Evolutionary conservation across 2,797 vertebrate species (phyloP), one percentile per base, ranked within the genome.

Genomic region (Cossypha dichroa): DNA sequence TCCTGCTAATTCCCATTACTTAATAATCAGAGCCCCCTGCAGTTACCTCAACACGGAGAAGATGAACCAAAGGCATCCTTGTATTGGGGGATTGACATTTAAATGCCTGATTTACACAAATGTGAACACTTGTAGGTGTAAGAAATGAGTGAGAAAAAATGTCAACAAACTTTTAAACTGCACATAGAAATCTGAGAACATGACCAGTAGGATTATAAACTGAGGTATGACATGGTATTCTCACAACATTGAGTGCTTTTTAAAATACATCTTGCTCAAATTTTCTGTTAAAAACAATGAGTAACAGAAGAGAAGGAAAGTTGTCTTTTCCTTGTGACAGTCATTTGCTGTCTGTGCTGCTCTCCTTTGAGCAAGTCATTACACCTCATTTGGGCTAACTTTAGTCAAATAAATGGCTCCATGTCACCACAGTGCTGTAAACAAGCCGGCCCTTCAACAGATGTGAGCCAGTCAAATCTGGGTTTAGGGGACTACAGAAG

Each of bases 1-100:
- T 95, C 94, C 90, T 94, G 73, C 88, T 97, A 96, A 96, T 94
- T 91, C 55, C 82, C 70, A 70, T 82, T 93, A 90, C 73, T 78
- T 87, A 92, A 89, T 89, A 91, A 91, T 73, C 81, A 88, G 82
- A 91, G 75, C 58, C 52, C 89, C 48, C 66, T 94, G 69, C n/a
- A 91, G 78, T 93, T 94, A 91, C 94, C 55, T 91, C 67, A 55
- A 55, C 51, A 46, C 0, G 0, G 36, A 45, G 51, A 89, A 83
- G 76, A 93, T 40, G 40, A 94, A 66, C 66, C 43, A 68, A 87
- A 93, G 64, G 40, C 58, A 46, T 41, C 31, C 58, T 64, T n/a
- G 1, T 69, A 55, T 14, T 58, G n/a, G 43, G 19, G 28, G 10
- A 28, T 34, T 90, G 73, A 76, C 66, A 81, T 84, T 84, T 84